These are phyloP conservation scores for Dromiciops gliroides DNA, from an alignment of 2,113 vertebrate species.

Conservation along the genomic window DNA sequence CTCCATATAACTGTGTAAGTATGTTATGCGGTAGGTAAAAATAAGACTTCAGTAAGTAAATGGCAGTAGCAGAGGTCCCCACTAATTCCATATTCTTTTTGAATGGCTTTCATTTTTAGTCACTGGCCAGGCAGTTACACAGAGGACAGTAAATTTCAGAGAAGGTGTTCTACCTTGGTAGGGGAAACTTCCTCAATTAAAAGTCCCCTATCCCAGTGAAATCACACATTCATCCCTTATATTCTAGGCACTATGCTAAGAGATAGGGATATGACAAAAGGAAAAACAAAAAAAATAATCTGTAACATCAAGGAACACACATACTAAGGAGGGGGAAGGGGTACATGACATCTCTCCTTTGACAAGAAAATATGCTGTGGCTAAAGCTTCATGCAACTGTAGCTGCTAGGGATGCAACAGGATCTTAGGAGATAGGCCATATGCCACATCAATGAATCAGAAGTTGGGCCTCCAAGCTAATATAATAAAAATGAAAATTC, in stretches of 20 bases:
- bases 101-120: background rate
- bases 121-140: background rate
- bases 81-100: background rate
- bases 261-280: background rate
- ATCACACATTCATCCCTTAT: background rate
- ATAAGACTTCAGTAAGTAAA: background rate
- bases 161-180: background rate
- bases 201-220: background rate
- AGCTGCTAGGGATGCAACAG: background rate
- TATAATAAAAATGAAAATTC: too few relatives aligned
- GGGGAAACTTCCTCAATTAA: background rate
- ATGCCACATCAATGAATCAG: background rate
- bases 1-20: background rate
- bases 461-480: too few relatives aligned
- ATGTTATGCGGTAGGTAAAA: background rate
- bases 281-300: background rate
- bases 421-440: background rate
- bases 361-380: background rate
- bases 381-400: background rate
- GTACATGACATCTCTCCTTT: background rate
- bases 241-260: background rate
- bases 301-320: background rate
- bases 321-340: background rate
- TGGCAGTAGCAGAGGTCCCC: background rate
- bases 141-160: background rate